Conservation (phyloP, 2,888 invertebrate species). For the Drosophila robusta region DNA sequence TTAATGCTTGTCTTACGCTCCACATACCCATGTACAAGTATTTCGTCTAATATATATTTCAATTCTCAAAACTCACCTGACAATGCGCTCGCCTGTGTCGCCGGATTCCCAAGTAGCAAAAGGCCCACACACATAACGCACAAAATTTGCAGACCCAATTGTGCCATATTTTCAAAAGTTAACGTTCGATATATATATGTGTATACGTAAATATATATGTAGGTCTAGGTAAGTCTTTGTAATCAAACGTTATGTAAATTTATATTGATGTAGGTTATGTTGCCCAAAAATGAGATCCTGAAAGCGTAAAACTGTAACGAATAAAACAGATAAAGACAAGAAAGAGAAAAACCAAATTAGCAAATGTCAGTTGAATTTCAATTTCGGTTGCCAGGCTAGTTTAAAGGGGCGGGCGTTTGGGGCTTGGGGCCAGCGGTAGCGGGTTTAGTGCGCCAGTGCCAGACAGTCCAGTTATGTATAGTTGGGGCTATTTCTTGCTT, state of each 20-base stretch:
- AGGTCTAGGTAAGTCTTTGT: neutral
- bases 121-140: conserved; percentile 3
- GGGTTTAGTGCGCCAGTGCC: neutral
- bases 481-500: conserved; percentile 43
- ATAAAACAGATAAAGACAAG: conserved; percentile 1
- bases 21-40: conserved; percentile 14
- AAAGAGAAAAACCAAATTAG: conserved; percentile 24
- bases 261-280: conserved; percentile 45
- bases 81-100: conserved; percentile 20
- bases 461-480: conserved; percentile 49
- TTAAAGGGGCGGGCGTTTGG: neutral
- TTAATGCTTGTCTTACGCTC: conserved; percentile 29
- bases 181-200: conserved; percentile 14
- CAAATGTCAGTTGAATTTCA: conserved; percentile 38
- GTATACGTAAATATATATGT: conserved; percentile 1
- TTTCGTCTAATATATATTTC: neutral
- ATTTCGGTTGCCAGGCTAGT: conserved; percentile 29
- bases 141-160: conserved; percentile 6
- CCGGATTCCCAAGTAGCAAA: conserved; percentile 4
- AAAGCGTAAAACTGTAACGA: conserved; percentile 40
- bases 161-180: conserved; percentile 26
- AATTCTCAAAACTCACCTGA: conserved; percentile 53
- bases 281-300: conserved; percentile 47
- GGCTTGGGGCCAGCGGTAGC: neutral
- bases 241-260: conserved; percentile 39